Percentiles rank a stretch among this genome's conserved stretches.
Evolutionary conservation across 2,113 vertebrate species (phyloP).

Genomic region (Paramormyrops kingsleyae): DNA sequence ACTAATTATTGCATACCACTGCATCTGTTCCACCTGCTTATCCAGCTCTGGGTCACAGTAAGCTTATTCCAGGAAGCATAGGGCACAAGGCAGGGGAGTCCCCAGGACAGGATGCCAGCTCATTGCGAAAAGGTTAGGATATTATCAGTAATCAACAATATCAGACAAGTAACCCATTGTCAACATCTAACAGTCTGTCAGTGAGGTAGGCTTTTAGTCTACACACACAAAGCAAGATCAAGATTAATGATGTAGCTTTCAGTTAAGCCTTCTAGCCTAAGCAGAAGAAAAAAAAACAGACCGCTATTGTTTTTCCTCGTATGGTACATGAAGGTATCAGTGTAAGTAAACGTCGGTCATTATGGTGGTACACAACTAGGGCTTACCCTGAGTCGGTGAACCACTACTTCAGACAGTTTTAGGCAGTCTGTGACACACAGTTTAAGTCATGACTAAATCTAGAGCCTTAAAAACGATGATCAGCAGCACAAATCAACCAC

Average conservation of each 20-base stretch:
- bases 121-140: background rate
- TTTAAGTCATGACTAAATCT: background rate
- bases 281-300: background rate
- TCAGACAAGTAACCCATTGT: background rate
- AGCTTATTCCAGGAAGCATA: background rate
- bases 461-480: background rate
- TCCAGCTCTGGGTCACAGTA: background rate
- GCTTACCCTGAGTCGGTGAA: background rate
- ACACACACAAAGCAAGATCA: background rate
- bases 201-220: background rate
- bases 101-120: background rate
- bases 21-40: background rate
- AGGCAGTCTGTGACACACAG: no score
- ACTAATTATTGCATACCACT: no score
- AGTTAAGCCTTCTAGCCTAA: background rate
- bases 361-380: background rate
- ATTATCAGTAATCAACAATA: background rate
- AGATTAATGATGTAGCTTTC: background rate
- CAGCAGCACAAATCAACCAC: background rate
- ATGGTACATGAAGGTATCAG: background rate
- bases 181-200: background rate
- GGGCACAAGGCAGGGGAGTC: background rate
- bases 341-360: background rate
- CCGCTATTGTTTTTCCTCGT: background rate
- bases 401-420: background rate